Base-by-base conservation (phyloP, 2,113 vertebrate genomes). In the Rousettus leschenaultii region DNA sequence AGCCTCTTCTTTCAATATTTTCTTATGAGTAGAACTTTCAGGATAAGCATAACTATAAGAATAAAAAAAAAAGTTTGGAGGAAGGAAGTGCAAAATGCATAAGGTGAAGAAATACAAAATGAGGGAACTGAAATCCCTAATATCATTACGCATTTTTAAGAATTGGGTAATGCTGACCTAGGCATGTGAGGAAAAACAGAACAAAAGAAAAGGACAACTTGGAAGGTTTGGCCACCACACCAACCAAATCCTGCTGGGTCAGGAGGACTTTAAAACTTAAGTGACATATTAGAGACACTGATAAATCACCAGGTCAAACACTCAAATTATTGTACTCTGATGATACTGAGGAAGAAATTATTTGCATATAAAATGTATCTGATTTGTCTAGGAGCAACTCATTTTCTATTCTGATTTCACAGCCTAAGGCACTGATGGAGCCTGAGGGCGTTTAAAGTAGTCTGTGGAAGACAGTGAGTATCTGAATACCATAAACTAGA, bases 311-410 rank as follows among this genome's bases (percentile, higher is more conserved):
- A 26, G 63, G 75, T 97, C 77, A 91, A 87, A 38, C 77, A 89
- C 28, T 87, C 68, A 89, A 93, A 92, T 96, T 90, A 95, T 85
- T 92, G 43, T 89, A 82, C 91, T 96, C 57, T 94, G 91, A 88
- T 95, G 92, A 83, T 55, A 95, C 13, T 63, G 59, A 63, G 75
- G 12, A 74, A 73, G 33, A 90, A 96, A 92, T 95, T 38, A 96
- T 89, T 97, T 95, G 87, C 89, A 93, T 95, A 94, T 96, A 95
- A 97, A 97, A 96, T 90, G 59, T 48, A 83, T 89, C 78, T 96
- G 70, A 91, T 95, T 88, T 95, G 65, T 95, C 94, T 94, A 90
- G 61, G 26, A 96, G 80, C 65, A 95, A 90, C 61, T 97, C 26
- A 94, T 97, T 93, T 96, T 95, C 90, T 78, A 94, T 97, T 97